Percentiles rank a stretch among this genome's conserved stretches.
Conservation (phyloP, 2,797 vertebrate genomes). For the Urophycis tenuis region DNA sequence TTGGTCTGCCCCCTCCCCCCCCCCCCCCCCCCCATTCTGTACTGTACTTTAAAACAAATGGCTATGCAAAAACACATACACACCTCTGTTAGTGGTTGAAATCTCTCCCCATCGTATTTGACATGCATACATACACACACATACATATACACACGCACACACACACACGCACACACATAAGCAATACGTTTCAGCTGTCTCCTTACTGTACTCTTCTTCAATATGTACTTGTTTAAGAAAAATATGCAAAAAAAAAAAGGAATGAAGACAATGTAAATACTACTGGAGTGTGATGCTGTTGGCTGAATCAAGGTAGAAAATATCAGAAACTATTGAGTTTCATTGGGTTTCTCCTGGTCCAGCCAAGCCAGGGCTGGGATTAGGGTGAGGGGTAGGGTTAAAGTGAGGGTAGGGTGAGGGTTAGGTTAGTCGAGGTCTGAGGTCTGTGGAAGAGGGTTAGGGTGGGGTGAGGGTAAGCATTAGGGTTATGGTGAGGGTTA, state of each 20-base stretch:
- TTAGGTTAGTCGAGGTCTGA: too few species aligned
- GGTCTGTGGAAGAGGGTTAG: too few species aligned
- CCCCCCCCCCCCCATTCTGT: constrained; percentile 16
- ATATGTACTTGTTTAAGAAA: background rate
- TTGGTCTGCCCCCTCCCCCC: background rate
- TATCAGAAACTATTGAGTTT: too few species aligned
- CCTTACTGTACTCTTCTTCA: background rate
- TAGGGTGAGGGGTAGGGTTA: too few species aligned
- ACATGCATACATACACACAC: constrained; percentile 20
- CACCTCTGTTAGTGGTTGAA: constrained; percentile 65
- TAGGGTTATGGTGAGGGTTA: too few species aligned
- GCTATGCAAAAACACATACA: constrained; percentile 69
- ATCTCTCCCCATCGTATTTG: constrained; percentile 27
- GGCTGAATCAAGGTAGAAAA: background rate
- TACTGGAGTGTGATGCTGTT: background rate
- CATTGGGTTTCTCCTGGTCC: too few species aligned
- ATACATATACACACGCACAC: constrained; percentile 36
- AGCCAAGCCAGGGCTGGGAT: too few species aligned
- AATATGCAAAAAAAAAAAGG: background rate
- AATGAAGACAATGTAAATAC: background rate
- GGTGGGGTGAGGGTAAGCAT: too few species aligned
- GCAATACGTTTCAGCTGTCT: constrained; percentile 60
- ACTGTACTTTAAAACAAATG: constrained; percentile 59
- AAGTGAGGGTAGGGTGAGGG: too few species aligned
- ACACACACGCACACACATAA: constrained; percentile 49